These are phyloP conservation scores for Virgularia gustaviana DNA, from an alignment of 92 coral and sea anemone species.

Conservation along the genomic window DNA sequence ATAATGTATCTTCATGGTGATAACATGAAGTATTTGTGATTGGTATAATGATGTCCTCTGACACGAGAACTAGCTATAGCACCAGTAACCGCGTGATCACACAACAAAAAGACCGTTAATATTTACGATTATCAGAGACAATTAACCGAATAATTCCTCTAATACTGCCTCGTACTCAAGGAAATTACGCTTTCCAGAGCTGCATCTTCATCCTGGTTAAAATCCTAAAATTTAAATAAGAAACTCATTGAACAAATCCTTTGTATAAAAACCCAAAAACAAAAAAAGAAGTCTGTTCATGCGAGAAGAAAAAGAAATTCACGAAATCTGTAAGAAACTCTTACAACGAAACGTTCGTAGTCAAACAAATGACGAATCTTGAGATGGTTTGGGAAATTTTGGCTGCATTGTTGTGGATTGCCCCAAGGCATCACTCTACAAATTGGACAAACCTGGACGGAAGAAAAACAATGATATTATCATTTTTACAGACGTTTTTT, in stretches of 20 bases:
- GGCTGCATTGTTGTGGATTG: constrained; percentile 67
- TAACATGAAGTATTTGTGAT: too few species aligned
- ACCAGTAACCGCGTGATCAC: neutral
- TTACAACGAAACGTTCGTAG: constrained; percentile 90
- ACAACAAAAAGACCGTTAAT: neutral
- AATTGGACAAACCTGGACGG: constrained; percentile 93
- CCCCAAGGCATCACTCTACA: constrained; percentile 98
- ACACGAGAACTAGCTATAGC: too few species aligned
- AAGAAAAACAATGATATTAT: neutral
- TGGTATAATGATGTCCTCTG: too few species aligned
- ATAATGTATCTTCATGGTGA: neutral
- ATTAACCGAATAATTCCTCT: neutral
- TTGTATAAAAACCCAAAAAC: neutral
- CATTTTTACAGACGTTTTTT: too few species aligned
- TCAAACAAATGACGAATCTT: constrained; percentile 79
- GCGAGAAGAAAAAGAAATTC: neutral
- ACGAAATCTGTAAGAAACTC: too few species aligned
- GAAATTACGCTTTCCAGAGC: constrained; percentile 4
- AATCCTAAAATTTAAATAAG: constrained; percentile 1
- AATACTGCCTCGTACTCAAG: constrained; percentile 9
- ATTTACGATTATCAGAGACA: neutral
- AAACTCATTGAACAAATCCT: neutral
- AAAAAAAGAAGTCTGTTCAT: neutral
- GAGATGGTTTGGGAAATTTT: constrained; percentile 70
- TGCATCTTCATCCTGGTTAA: constrained; percentile 31